Conservation (phyloP, 2,888 invertebrate species). For the Achlya flavicornis region DNA sequence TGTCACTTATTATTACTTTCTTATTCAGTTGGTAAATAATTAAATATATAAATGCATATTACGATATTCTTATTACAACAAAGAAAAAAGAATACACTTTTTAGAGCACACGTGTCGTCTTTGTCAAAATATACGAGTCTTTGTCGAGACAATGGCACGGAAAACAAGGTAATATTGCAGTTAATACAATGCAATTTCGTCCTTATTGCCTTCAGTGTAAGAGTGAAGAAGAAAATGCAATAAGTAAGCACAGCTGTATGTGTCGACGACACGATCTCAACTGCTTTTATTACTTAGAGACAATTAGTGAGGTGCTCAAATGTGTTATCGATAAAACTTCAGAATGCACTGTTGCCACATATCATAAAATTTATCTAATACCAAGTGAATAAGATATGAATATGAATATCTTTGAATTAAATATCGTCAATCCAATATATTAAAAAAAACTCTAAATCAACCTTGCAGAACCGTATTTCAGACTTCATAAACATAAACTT, state of each 20-base stretch:
- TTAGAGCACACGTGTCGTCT: constrained; percentile 30
- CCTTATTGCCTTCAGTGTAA: not conserved
- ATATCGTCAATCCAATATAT: not conserved
- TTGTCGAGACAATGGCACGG: constrained; percentile 32
- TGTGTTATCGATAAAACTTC: not conserved
- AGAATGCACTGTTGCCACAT: not conserved
- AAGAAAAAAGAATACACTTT: constrained; percentile 22
- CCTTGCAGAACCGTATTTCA: too few species aligned
- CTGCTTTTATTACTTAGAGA: not conserved
- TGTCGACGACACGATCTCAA: constrained; percentile 1
- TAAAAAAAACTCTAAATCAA: not conserved
- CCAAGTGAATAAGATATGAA: too few species aligned
- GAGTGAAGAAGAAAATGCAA: not conserved
- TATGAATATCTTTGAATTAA: too few species aligned
- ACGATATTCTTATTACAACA: constrained; percentile 27
- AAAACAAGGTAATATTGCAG: constrained; percentile 16
- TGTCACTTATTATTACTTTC: too few species aligned
- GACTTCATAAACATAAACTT: too few species aligned
- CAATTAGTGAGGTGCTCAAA: not conserved
- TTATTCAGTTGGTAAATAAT: constrained; percentile 16
- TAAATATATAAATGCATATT: constrained; percentile 23
- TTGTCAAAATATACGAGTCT: constrained; percentile 41
- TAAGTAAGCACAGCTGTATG: constrained; percentile 3
- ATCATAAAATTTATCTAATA: not conserved
- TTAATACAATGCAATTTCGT: constrained; percentile 11